Percentiles rank a stretch among this genome's conserved stretches.
Conservation (phyloP, 1,140 invertebrate genomes). For the Pissodes strobi region DNA sequence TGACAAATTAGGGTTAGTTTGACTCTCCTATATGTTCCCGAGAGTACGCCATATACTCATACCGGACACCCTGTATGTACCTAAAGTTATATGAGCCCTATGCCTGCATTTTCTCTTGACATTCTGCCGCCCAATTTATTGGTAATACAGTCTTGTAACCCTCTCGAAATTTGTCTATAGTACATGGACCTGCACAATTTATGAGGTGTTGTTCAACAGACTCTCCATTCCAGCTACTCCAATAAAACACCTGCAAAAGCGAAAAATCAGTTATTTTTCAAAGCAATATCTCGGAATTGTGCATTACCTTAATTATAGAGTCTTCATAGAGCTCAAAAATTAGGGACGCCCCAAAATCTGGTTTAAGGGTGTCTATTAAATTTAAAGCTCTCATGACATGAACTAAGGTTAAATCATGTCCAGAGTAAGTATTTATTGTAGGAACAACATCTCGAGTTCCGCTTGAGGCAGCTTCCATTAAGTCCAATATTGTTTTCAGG, state of each 20-base stretch:
- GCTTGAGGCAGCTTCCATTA: constrained; percentile 51
- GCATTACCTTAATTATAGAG: constrained; percentile 58
- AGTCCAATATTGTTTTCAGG: constrained; percentile 56
- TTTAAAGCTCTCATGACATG: constrained; percentile 70
- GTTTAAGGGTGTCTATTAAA: constrained; percentile 65
- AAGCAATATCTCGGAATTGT: no score
- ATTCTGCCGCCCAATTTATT: constrained; percentile 60
- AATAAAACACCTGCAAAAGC: constrained; percentile 36
- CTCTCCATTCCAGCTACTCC: constrained; percentile 50
- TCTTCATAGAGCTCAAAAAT: constrained; percentile 68
- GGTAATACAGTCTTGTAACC: constrained; percentile 58
- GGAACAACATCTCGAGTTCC: constrained; percentile 50
- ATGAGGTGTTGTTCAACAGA: constrained; percentile 57
- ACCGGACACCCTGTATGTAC: no score
- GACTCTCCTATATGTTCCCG: no score
- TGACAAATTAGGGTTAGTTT: no score
- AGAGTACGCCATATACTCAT: no score
- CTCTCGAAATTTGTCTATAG: constrained; percentile 55
- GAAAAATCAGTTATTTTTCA: neutral
- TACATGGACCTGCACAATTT: constrained; percentile 58
- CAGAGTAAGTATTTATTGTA: constrained; percentile 68
- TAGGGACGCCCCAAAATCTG: constrained; percentile 71
- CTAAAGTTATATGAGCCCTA: no score
- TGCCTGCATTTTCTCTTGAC: no score
- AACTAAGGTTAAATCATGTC: constrained; percentile 76